Conservation (phyloP, 2,888 invertebrate species). For the Globia sparganii region DNA sequence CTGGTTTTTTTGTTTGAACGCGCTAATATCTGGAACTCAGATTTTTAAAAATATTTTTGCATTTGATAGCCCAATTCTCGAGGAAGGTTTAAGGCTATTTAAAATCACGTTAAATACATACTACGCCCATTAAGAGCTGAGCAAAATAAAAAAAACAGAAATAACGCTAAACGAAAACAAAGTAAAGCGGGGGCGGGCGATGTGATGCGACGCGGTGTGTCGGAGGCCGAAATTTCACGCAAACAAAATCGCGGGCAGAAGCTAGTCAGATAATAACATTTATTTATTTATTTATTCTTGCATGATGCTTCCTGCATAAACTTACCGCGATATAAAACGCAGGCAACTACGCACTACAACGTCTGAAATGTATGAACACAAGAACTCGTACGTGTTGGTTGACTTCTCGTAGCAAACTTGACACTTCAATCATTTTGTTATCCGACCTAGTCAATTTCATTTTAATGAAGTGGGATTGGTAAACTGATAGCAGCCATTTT, state of each 20-base stretch:
- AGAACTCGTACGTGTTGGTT: background rate
- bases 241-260: background rate
- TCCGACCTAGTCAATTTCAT: background rate
- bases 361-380: background rate
- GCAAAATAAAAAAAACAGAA: background rate
- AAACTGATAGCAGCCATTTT: background rate
- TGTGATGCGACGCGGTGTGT: background rate
- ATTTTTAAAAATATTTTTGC: background rate
- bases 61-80: background rate
- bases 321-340: background rate
- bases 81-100: background rate
- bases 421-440: background rate
- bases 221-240: background rate
- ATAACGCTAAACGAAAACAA: background rate
- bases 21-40: background rate
- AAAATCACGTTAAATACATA: background rate
- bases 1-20: background rate
- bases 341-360: no score
- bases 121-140: background rate
- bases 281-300: background rate
- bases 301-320: background rate
- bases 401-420: background rate
- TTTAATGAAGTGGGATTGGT: no score
- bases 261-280: background rate
- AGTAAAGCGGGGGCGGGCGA: background rate